phyloP scores from a whole-genome alignment of 30 jellyfish, hydroid and myxozoan species.

The Mastigias papua region DNA sequence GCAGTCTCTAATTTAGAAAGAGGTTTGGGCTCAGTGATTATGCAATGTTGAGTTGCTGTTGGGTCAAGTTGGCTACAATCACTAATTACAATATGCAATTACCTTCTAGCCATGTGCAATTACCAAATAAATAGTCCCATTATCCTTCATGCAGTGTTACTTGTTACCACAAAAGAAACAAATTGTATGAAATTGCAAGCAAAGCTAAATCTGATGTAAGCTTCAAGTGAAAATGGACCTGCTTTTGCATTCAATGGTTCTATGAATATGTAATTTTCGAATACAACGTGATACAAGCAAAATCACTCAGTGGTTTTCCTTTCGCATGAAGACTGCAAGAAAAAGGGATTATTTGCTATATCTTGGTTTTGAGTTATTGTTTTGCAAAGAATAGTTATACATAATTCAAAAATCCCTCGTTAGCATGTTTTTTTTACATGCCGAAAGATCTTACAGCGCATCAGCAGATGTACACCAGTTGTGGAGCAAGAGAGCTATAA shows the following conservation, averaged over 20 bases:
- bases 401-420: slow-evolving; percentile 1
- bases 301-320: background rate
- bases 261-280: background rate
- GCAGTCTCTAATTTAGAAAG: too few species aligned
- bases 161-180: slow-evolving; percentile 1
- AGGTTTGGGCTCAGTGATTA: too few species aligned
- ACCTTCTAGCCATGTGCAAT: background rate
- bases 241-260: background rate
- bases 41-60: background rate
- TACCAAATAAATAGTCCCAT: background rate
- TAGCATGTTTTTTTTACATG: background rate
- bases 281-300: background rate
- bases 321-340: background rate
- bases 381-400: background rate
- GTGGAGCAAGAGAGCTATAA: too few species aligned
- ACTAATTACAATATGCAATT: background rate
- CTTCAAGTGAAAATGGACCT: background rate
- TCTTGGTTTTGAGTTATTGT: background rate
- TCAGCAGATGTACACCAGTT: background rate
- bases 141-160: background rate
- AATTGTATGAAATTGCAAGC: background rate
- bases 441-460: background rate
- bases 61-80: background rate
- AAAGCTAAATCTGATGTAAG: background rate
- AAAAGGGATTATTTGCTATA: background rate